A percentile compares a stretch with the other conserved stretches of the same genome.
These are phyloP conservation scores for Dicentrarchus labrax DNA, from an alignment of 2,113 vertebrate genomes.

Conservation along the genomic window DNA sequence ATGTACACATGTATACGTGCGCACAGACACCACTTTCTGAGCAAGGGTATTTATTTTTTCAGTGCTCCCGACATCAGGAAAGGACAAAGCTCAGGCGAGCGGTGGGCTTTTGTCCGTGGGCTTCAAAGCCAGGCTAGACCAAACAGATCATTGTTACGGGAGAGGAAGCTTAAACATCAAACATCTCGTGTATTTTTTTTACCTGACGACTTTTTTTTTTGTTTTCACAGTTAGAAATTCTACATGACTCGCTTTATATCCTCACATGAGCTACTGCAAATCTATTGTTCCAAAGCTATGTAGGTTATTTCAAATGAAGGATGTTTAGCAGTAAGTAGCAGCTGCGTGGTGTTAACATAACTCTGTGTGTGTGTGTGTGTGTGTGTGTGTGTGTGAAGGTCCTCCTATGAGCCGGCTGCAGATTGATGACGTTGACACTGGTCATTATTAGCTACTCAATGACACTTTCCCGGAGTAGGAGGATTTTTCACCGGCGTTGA, in stretches of 20 bases:
- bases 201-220: slow-evolving; percentile 8
- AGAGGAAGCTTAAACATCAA: slow-evolving; percentile 76
- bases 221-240: slow-evolving; percentile 10
- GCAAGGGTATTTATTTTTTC: slow-evolving; percentile 66
- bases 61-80: slow-evolving; percentile 77
- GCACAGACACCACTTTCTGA: background rate
- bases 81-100: slow-evolving; percentile 83
- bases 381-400: slow-evolving; percentile 3
- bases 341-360: slow-evolving; percentile 17
- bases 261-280: background rate
- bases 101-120: slow-evolving; percentile 77
- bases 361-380: slow-evolving; percentile 2
- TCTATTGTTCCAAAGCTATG: slow-evolving; percentile 23
- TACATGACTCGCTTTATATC: slow-evolving; percentile 1
- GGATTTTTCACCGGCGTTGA: slow-evolving; percentile 70
- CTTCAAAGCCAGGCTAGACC: slow-evolving; percentile 80
- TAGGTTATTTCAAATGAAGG: slow-evolving; percentile 6
- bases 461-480: slow-evolving; percentile 64
- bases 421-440: slow-evolving; percentile 76
- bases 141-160: slow-evolving; percentile 77
- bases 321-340: slow-evolving; percentile 16
- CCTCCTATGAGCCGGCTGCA: slow-evolving; percentile 33
- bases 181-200: slow-evolving; percentile 48
- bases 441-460: slow-evolving; percentile 79
- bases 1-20: background rate